A percentile compares a stretch with the other conserved stretches of the same genome.
Conservation (phyloP, 2,888 invertebrate species). For the Auanema freiburgensis region DNA sequence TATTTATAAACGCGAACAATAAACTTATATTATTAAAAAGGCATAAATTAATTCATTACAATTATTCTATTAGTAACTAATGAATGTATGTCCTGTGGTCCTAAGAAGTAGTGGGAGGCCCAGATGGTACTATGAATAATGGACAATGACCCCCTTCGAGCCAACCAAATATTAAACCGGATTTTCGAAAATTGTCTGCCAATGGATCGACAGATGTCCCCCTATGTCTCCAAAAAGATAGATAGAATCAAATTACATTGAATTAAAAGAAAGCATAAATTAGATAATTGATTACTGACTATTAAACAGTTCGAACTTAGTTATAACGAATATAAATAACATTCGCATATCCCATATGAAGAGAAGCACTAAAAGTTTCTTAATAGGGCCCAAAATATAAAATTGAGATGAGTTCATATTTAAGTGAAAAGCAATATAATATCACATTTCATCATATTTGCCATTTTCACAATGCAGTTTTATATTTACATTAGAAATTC, state of each 20-base stretch:
- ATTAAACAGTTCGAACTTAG: background rate
- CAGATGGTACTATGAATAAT: slow-evolving; percentile 5
- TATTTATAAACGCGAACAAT: no score
- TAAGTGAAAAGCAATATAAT: slow-evolving; percentile 3
- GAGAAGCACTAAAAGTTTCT: no score
- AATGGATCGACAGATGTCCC: slow-evolving; percentile 1
- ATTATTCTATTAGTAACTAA: no score
- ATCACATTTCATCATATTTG: slow-evolving; percentile 5
- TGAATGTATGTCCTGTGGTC: no score
- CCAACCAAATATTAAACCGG: slow-evolving; percentile 7
- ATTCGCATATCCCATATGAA: background rate
- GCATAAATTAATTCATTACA: no score
- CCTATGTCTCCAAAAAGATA: background rate
- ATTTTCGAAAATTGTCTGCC: slow-evolving; percentile 3
- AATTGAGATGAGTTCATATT: background rate
- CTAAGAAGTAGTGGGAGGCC: background rate
- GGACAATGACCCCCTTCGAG: slow-evolving; percentile 1
- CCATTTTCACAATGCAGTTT: slow-evolving; percentile 3
- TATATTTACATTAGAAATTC: slow-evolving; percentile 5
- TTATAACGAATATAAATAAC: background rate
- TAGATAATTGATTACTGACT: slow-evolving; percentile 2
- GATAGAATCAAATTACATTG: slow-evolving; percentile 2
- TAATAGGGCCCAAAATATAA: background rate
- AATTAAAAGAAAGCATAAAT: background rate
- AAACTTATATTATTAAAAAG: no score